Base-by-base conservation (phyloP, 2,888 invertebrate genomes). In the Gasteruption jaculator region DNA sequence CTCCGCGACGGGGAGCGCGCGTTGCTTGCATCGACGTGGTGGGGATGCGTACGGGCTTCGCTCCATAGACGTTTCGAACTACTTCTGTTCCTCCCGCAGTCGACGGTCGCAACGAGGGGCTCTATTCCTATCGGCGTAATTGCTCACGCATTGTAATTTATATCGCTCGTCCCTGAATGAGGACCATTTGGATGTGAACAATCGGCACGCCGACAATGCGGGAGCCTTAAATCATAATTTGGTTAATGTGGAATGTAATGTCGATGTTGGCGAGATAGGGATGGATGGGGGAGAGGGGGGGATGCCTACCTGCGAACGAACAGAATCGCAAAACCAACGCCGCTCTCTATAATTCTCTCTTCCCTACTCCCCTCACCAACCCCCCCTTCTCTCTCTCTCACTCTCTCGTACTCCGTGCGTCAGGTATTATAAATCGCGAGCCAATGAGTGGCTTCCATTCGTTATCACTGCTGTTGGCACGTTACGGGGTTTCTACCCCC, bases 221-320 rank as follows among this genome's bases (percentile, higher is more conserved):
- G 48, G 60, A 57, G n/a, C 63, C 65, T 68, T 68, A 69, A 68
- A 68, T 68, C 68, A 69, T 67, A 65, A 68, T 68, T 68, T 68
- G 65, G 67, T 66, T 68, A 66, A 68, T 68, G 65, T 60, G 68
- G 67, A 67, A 68, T 66, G 68, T 63, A 65, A 67, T 61, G 66
- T 66, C 65, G 64, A 66, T 63, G 65, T 58, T 58, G 56, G 58
- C 57, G 58, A 55, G 56, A 56, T n/a, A n/a, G n/a, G n/a, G n/a
- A n/a, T n/a, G n/a, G n/a, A n/a, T n/a, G n/a, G n/a, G n/a, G n/a
- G n/a, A n/a, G n/a, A n/a, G n/a, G n/a, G n/a, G 57, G 58, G 60
- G 61, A 58, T 55, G 59, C 61, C 55, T 52, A 57, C 48, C 57
- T 56, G 60, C 53, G 52, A 56, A 52, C 54, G 16, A 41, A 50